phyloP scores from a whole-genome alignment of 2,113 vertebrate species.

The Rhea pennata region DNA sequence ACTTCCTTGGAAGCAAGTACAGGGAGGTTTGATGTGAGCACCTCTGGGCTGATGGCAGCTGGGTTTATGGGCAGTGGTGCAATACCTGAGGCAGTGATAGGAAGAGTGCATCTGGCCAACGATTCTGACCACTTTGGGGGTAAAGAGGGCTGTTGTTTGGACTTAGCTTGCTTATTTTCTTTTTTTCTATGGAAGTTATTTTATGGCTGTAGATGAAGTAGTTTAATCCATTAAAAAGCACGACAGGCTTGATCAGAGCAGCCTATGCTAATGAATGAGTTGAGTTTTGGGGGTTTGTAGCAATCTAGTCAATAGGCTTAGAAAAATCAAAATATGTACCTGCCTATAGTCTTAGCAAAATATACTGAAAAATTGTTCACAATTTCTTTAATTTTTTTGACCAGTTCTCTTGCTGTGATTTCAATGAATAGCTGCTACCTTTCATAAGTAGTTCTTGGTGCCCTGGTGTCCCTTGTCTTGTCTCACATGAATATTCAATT shows the following conservation, averaged over 20 bases:
- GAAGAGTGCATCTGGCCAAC: background rate
- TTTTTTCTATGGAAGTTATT: background rate
- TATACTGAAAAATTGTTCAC: background rate
- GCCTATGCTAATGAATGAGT: background rate
- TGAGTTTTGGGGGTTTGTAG: background rate
- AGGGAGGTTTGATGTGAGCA: background rate
- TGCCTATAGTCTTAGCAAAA: background rate
- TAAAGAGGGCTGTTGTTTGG: background rate
- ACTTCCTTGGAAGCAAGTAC: background rate
- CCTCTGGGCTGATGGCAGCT: background rate
- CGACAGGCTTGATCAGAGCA: background rate
- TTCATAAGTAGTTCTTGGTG: background rate
- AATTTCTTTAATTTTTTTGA: background rate
- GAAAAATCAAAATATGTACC: background rate
- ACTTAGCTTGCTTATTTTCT: background rate
- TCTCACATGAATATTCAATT: background rate
- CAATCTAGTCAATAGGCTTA: background rate
- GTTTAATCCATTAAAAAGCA: background rate
- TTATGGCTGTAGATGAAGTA: background rate
- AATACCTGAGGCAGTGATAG: background rate
- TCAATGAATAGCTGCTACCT: background rate
- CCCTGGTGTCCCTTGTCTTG: background rate
- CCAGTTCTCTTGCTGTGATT: background rate
- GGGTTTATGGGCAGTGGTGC: background rate
- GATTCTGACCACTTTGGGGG: background rate